Conservation (phyloP, 2,113 vertebrate genomes). For the Burhinus bistriatus region DNA sequence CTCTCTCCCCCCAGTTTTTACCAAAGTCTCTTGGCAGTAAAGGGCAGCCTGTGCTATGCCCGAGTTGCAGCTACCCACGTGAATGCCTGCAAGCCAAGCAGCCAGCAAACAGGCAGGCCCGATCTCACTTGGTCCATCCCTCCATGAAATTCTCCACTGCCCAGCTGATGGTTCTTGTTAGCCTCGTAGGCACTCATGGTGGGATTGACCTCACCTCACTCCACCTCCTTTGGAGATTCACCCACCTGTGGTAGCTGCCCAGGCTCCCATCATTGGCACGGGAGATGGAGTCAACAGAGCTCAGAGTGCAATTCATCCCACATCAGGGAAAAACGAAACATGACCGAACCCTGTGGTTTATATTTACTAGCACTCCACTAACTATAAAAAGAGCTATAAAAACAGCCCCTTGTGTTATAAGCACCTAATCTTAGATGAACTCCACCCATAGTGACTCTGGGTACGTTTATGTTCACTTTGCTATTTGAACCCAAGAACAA, state of each 20-base stretch:
- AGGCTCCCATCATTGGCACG: rapidly evolving
- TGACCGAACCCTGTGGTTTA: not conserved
- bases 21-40: not conserved
- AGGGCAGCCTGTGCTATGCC: not conserved
- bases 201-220: not conserved
- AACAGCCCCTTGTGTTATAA: not conserved
- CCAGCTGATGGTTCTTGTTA: not conserved
- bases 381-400: not conserved
- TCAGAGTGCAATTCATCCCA: not conserved
- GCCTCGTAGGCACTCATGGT: not conserved
- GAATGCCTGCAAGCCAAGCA: not conserved
- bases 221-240: not conserved
- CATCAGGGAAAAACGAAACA: not conserved
- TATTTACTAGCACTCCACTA: not conserved
- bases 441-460: not conserved
- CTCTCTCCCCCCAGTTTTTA: not conserved
- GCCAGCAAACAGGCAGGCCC: not conserved
- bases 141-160: not conserved
- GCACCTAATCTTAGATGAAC: not conserved
- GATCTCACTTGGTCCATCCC: rapidly evolving
- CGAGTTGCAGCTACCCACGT: rapidly evolving
- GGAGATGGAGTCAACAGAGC: not conserved
- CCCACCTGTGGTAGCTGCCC: not conserved
- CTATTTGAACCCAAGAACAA: not conserved
- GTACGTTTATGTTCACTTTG: not conserved